Evolutionary conservation across 2,888 invertebrate species (phyloP).

Genomic region (Pseudanteris insignis): DNA sequence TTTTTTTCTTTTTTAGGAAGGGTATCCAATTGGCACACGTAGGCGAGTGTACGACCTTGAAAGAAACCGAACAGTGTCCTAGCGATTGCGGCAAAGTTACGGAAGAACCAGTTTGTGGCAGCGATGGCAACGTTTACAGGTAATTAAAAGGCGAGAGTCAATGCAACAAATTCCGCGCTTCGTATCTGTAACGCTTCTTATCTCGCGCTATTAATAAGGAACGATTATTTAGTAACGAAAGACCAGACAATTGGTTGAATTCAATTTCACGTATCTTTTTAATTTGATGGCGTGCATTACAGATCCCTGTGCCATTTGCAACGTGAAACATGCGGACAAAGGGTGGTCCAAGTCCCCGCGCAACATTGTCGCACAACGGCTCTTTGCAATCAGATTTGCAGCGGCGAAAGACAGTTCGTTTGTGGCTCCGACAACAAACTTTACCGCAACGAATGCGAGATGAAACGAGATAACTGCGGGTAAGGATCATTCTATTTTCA

Average conservation of each 20-base stretch:
- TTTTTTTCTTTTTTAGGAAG: constrained; percentile 69
- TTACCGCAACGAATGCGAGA: constrained; percentile 89
- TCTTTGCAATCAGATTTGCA: constrained; percentile 80
- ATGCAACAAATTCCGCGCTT: constrained; percentile 6
- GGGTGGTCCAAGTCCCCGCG: constrained; percentile 83
- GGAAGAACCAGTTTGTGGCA: constrained; percentile 84
- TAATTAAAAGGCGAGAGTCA: constrained; percentile 60
- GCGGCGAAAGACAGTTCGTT: constrained; percentile 80
- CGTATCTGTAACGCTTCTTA: constrained; percentile 8
- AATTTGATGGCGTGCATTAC: constrained; percentile 30
- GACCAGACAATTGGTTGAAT: background rate
- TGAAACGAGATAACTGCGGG: constrained; percentile 92
- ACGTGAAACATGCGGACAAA: constrained; percentile 83
- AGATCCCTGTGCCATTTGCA: constrained; percentile 87
- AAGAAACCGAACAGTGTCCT: constrained; percentile 73
- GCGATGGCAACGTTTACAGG: constrained; percentile 89
- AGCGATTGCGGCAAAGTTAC: constrained; percentile 71
- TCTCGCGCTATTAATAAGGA: constrained; percentile 11
- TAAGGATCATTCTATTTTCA: constrained; percentile 65
- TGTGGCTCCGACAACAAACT: constrained; percentile 91
- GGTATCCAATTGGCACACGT: constrained; percentile 88
- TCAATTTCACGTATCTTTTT: constrained; percentile 1
- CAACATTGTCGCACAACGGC: constrained; percentile 88
- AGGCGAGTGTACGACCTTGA: constrained; percentile 84
- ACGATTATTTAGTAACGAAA: constrained; percentile 3